A percentile compares a stretch with the other conserved stretches of the same genome.
These are phyloP conservation scores for Platyscapa corneri DNA, from an alignment of 1,140 invertebrate genomes.

Conservation along the genomic window DNA sequence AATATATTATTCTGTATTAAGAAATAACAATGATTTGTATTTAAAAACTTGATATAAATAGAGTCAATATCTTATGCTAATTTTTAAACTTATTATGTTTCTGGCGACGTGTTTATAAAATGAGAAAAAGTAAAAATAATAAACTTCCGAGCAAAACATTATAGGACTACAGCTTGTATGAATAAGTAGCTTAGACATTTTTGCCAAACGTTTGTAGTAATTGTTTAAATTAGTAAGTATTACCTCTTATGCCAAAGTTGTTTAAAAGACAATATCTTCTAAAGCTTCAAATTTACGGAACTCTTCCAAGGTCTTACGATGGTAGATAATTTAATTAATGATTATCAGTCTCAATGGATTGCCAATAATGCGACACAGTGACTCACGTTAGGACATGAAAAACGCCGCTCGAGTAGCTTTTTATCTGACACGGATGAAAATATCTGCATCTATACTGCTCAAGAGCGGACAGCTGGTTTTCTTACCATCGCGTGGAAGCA, in stretches of 20 bases:
- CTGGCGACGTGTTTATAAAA: no score
- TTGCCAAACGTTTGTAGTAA: neutral
- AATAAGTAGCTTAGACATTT: no score
- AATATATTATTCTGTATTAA: no score
- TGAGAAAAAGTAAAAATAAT: no score
- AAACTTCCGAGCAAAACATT: no score
- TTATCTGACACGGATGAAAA: neutral
- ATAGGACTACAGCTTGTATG: no score
- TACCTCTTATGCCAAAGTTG: neutral
- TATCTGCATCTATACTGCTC: neutral
- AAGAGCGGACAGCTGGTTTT: neutral
- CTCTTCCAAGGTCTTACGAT: neutral
- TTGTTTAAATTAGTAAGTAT: neutral
- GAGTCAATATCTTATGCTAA: no score
- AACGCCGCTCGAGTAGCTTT: neutral
- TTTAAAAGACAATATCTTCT: neutral
- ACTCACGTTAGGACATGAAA: neutral
- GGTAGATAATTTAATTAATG: neutral
- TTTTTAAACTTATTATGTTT: no score
- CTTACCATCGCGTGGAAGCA: neutral
- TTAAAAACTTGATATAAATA: no score
- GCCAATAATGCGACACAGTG: neutral
- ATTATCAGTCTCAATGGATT: neutral
- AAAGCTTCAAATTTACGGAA: neutral
- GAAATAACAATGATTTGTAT: no score